Conservation (phyloP, 2,797 vertebrate species). For the Meda fulgida region DNA sequence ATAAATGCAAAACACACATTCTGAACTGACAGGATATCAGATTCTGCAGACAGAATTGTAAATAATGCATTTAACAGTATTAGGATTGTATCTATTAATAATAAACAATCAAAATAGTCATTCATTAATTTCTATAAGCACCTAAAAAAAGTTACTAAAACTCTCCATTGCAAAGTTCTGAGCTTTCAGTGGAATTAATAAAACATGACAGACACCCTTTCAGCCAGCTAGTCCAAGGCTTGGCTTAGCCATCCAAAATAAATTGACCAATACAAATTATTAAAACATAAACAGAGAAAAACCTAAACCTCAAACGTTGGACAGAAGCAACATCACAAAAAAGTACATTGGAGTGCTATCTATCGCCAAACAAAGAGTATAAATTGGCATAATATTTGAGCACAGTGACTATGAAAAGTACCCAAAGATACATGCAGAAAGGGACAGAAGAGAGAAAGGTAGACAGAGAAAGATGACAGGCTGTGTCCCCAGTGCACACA, state of each 20-base stretch:
- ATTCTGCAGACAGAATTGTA: neutral
- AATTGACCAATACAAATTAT: neutral
- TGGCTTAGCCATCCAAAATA: neutral
- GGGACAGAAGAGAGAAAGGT: neutral
- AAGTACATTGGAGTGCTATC: neutral
- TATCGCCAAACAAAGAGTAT: constrained; percentile 7
- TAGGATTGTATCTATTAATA: neutral
- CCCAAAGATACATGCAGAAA: neutral
- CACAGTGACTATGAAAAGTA: neutral
- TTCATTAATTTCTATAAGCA: neutral
- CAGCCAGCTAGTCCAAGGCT: neutral
- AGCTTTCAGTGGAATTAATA: neutral
- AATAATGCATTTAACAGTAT: neutral
- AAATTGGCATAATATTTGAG: neutral
- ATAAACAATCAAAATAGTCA: neutral
- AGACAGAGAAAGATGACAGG: neutral
- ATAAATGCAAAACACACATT: neutral
- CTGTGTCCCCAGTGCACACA: neutral
- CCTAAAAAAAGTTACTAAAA: neutral
- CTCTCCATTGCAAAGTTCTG: neutral
- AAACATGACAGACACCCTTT: neutral
- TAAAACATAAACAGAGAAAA: neutral
- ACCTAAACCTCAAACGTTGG: neutral
- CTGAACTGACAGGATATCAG: neutral
- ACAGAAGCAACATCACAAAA: neutral